Base-by-base conservation (phyloP, 1,140 invertebrate species). In the Ceratosolen solmsi region DNA sequence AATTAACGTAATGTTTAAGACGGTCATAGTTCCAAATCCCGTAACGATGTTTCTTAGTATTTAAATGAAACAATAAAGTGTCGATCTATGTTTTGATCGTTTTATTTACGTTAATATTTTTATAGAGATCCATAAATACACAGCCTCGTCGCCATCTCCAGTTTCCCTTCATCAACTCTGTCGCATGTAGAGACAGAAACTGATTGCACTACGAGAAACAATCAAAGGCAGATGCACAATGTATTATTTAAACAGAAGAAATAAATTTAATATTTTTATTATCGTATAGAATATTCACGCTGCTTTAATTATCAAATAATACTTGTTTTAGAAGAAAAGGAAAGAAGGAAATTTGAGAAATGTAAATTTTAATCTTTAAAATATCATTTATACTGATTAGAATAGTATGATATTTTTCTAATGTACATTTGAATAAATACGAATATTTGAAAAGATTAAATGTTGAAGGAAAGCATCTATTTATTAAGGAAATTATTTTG, bases 131-230 rank as follows among this genome's bases (percentile, higher is more conserved):
- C 51, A 74, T 38, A 36, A 36, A 56, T 74, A 74, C 20, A 33
- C 33, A 22, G 36, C 9, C 9, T 1, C 30, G 51, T 36, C 36
- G 30, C 72, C 33, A 56, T 30, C 72, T 33, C 17, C 27, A 65
- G 49, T 38, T 11, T 54, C 30, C 56, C 36, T 56, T 38, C 30
- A n/a, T 27, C 30, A 54, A 74, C 54, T 74, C 30, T 74, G 36
- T 74, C n/a, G 22, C 51, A 74, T 74, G 56, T 51, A 25, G 22
- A 74, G 72, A n/a, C 51, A 36, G 49, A n/a, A 46, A 33, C 30
- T 22, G 5, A 30, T 3, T 65, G 17, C 30, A 36, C 30, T 65
- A 9, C 30, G 36, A 65, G 15, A 36, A 5, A 36, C 7, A 9
- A 65, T 65, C 15, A 65, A 65, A 65, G 36, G 22, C 17, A 65